A percentile compares a stretch with the other conserved stretches of the same genome.
These are phyloP conservation scores for Blomia tropicalis DNA, from an alignment of 2,888 invertebrate genomes.

Conservation along the genomic window DNA sequence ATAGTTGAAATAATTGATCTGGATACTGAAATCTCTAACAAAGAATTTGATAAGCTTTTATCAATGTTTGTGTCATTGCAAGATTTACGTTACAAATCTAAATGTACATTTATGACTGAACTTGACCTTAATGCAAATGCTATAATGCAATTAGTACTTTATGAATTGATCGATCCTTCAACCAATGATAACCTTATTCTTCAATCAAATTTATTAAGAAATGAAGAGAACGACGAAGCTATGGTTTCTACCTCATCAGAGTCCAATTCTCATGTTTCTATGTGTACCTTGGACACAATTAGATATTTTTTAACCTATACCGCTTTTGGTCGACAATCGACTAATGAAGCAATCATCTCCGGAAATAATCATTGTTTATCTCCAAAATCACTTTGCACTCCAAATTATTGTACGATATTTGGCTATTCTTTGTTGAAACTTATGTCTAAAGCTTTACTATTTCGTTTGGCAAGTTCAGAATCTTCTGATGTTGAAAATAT, in stretches of 20 bases:
- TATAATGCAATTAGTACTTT: background rate
- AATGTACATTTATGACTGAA: background rate
- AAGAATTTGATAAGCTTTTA: background rate
- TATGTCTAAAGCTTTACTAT: background rate
- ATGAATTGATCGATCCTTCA: background rate
- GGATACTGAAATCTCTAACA: background rate
- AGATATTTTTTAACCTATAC: background rate
- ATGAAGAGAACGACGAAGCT: background rate
- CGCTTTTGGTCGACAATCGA: background rate
- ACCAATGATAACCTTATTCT: background rate
- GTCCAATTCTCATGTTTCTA: background rate
- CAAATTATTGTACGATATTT: constrained; percentile 5
- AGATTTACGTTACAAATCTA: background rate
- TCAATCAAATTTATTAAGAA: background rate
- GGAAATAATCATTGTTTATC: background rate
- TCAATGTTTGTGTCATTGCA: background rate
- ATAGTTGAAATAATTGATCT: background rate
- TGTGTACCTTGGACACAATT: background rate
- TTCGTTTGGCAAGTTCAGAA: background rate
- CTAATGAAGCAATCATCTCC: background rate
- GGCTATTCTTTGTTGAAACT: background rate
- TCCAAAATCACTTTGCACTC: background rate
- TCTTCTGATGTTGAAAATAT: background rate
- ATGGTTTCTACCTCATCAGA: background rate
- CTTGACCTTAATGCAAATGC: background rate